Evolutionary conservation across 2,113 vertebrate species (phyloP), one percentile per base, ranked within the genome.

Genomic region (Herpetotheres cachinnans): DNA sequence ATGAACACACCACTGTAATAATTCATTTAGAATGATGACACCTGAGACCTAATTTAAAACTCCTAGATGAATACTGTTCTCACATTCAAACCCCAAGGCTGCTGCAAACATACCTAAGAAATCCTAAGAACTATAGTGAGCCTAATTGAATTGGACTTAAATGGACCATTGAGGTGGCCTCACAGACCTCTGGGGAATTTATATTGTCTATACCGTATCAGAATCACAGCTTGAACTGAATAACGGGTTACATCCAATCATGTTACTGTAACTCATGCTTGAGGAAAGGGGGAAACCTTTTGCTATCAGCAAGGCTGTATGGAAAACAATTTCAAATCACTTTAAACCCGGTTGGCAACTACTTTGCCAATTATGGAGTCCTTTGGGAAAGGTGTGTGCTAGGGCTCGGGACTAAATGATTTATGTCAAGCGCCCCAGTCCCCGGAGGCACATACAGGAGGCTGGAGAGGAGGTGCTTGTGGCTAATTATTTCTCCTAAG

Each of bases 81-180:
- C 98, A 98, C 98, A 98, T 98, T 98, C 98, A 98, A 98, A 98
- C 98, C 98, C 52, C 97, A 98, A 98, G 98, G 98, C 98, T 98
- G 98, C 98, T 92, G 98, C 98, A 98, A 97, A 98, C 98, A 98
- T 96, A 98, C 97, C 98, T 98, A 97, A 97, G 97, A 98, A 98
- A 98, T 98, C 97, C 97, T 98, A 98, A 98, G 98, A 98, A 98
- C 98, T 98, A 96, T 97, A 97, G 98, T 98, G 98, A 98, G 98
- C 97, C 98, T 98, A 98, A 98, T 98, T 98, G 98, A 98, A 98
- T 98, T 98, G 98, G 98, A 98, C 98, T 98, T 98, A 98, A 98
- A 98, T 98, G 98, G 98, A 98, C 98, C 98, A 97, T 98, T 98
- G 98, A 98, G 98, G 98, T 98, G 98, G 98, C 98, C 98, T 98